Percentiles rank a stretch among this genome's conserved stretches.
Evolutionary conservation across 2,888 invertebrate genomes (phyloP).

Genomic region (Microdon myrmicae): DNA sequence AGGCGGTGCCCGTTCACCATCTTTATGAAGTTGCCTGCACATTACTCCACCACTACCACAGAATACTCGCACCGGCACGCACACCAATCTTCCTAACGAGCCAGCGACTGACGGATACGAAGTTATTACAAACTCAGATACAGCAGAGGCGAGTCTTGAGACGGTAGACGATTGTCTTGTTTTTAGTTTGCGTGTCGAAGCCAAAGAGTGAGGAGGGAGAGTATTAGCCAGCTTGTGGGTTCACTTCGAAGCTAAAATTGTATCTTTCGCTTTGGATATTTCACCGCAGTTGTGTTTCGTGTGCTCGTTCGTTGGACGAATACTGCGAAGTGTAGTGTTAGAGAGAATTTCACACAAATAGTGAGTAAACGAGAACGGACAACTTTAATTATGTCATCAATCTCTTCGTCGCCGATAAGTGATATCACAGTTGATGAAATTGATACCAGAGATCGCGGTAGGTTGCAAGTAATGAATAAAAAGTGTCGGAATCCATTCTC

Average conservation of each 20-base stretch:
- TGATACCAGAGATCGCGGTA: slow-evolving; percentile 65
- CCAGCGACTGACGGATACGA: slow-evolving; percentile 50
- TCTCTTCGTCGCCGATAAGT: slow-evolving; percentile 66
- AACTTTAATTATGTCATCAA: slow-evolving; percentile 64
- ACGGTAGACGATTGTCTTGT: slow-evolving; percentile 27
- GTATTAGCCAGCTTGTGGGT: too few relatives aligned
- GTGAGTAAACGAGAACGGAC: slow-evolving; percentile 8
- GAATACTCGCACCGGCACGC: slow-evolving; percentile 40
- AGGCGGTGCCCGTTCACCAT: slow-evolving; percentile 51
- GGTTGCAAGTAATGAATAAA: slow-evolving; percentile 54
- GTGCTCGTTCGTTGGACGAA: slow-evolving; percentile 32
- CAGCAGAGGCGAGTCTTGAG: slow-evolving; percentile 58
- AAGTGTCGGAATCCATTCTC: slow-evolving; percentile 5
- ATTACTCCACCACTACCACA: slow-evolving; percentile 28
- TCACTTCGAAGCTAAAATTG: too few relatives aligned
- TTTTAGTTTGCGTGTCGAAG: slow-evolving; percentile 38
- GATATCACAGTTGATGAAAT: slow-evolving; percentile 67
- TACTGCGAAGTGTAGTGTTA: slow-evolving; percentile 25
- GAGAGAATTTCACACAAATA: slow-evolving; percentile 10
- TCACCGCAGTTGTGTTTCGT: slow-evolving; percentile 24
- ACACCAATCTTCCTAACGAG: slow-evolving; percentile 49
- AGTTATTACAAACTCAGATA: slow-evolving; percentile 65
- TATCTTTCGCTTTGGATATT: slow-evolving; percentile 14
- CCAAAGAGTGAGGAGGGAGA: slow-evolving; percentile 47
- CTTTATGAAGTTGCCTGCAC: slow-evolving; percentile 48